These are phyloP conservation scores for Gallinago paraguaiae DNA, from an alignment of 2,113 vertebrate genomes.

Conservation along the genomic window DNA sequence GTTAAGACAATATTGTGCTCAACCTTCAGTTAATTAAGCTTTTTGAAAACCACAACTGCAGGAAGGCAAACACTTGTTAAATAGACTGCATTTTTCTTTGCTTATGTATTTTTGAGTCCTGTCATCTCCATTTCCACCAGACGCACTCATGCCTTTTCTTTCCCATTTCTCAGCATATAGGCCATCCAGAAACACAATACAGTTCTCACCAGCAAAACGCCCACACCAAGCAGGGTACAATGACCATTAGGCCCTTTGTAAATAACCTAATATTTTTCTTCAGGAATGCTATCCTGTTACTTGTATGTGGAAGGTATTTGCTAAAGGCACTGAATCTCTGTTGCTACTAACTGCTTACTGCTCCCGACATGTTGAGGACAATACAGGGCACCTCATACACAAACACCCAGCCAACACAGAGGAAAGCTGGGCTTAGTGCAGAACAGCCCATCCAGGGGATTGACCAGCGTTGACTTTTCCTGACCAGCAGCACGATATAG, in stretches of 20 bases:
- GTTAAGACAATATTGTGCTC: not conserved
- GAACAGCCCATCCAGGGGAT: no score
- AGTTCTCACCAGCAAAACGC: not conserved
- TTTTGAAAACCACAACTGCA: slow-evolving; percentile 13
- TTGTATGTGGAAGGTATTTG: not conserved
- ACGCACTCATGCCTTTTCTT: not conserved
- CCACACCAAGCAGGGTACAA: rapidly evolving
- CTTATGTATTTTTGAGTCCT: not conserved
- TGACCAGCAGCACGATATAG: not conserved
- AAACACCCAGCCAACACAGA: rapidly evolving
- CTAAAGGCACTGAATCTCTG: not conserved
- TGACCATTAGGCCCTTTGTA: not conserved
- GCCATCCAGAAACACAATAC: not conserved
- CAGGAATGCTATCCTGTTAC: not conserved
- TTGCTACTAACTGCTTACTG: not conserved
- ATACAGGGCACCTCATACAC: rapidly evolving
- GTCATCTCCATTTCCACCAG: not conserved
- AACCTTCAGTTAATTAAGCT: slow-evolving; percentile 15
- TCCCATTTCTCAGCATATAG: not conserved
- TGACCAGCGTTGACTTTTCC: not conserved
- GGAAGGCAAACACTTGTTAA: slow-evolving; percentile 11
- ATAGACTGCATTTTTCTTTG: not conserved
- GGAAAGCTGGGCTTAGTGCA: not conserved
- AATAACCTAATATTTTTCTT: not conserved
- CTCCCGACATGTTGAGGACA: rapidly evolving